Base-by-base conservation (phyloP, 2,797 vertebrate genomes). In the Chromobotia macracanthus region DNA sequence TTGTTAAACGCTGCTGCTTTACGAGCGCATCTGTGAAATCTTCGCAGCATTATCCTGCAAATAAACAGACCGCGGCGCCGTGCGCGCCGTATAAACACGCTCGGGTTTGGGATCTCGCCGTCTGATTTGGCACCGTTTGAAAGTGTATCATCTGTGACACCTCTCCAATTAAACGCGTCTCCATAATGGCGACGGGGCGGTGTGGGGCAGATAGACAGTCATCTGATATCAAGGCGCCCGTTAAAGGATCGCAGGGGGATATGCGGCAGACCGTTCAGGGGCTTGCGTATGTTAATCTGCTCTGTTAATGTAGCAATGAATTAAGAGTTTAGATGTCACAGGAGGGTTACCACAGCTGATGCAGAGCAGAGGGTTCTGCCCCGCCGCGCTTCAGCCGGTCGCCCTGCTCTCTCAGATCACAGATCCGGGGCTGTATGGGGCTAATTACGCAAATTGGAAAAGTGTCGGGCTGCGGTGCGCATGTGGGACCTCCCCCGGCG, bases 221-320 rank as follows among this genome's bases (percentile, higher is more conserved):
- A 72, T 69, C 61, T 72, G 48, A 31, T 75, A 86, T 88, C 80
- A 88, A 72, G 86, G 80, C 84, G n/a, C n/a, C n/a, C n/a, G 80
- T 89, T 87, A 77, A 89, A 81, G 86, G 84, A 88, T 87, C 84
- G 89, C 85, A 84, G 84, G 87, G 89, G 88, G 67, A 44, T n/a
- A n/a, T n/a, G n/a, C n/a, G n/a, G n/a, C n/a, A n/a, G n/a, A n/a
- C n/a, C n/a, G n/a, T n/a, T n/a, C n/a, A n/a, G n/a, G n/a, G n/a
- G n/a, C 51, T 41, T 23, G 86, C 84, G 86, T 93, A 92, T 94
- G 93, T 90, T 93, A 93, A 94, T 94, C 90, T 91, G 90, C 90
- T 89, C 87, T 84, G 92, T 93, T 94, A 94, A 94, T 94, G 93
- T 93, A 91, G 90, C 93, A 93, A 93, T 93, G 92, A 94, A 94